These are phyloP conservation scores for Cyanistes caeruleus DNA, from an alignment of 2,113 vertebrate species.

Conservation along the genomic window DNA sequence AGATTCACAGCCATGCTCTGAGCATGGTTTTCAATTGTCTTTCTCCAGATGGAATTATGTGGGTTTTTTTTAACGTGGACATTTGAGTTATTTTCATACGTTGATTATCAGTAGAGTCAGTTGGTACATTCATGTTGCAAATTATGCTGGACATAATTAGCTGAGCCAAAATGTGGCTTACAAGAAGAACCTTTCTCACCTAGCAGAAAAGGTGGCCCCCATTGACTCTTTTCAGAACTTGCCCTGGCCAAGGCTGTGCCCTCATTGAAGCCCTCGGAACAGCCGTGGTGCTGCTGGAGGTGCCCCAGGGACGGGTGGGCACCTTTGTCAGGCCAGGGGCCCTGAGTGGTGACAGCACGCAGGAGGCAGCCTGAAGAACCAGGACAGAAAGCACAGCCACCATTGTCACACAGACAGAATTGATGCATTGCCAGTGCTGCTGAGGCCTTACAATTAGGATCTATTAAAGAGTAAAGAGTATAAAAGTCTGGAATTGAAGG, in stretches of 20 bases:
- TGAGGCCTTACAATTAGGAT: not conserved
- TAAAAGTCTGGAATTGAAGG: not conserved
- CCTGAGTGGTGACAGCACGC: rapidly evolving
- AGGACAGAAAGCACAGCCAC: not conserved
- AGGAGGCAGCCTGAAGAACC: not conserved
- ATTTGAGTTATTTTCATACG: not conserved
- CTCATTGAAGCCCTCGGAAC: rapidly evolving
- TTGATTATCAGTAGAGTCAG: not conserved
- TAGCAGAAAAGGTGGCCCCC: not conserved
- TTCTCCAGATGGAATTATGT: not conserved
- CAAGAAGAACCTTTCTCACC: too few relatives aligned
- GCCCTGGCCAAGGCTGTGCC: not conserved
- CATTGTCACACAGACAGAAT: rapidly evolving
- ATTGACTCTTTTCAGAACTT: not conserved
- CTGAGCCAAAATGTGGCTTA: not conserved
- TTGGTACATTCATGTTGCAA: not conserved
- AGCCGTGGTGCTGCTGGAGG: rapidly evolving
- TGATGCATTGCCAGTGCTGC: not conserved
- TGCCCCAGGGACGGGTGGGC: not conserved
- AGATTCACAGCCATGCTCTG: not conserved
- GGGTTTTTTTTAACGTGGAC: not conserved
- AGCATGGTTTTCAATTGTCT: not conserved
- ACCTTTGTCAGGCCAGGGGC: not conserved
- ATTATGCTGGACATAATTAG: not conserved
- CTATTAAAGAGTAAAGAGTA: not conserved